Conservation (phyloP, 2,113 vertebrate genomes). For the Promerops cafer region DNA sequence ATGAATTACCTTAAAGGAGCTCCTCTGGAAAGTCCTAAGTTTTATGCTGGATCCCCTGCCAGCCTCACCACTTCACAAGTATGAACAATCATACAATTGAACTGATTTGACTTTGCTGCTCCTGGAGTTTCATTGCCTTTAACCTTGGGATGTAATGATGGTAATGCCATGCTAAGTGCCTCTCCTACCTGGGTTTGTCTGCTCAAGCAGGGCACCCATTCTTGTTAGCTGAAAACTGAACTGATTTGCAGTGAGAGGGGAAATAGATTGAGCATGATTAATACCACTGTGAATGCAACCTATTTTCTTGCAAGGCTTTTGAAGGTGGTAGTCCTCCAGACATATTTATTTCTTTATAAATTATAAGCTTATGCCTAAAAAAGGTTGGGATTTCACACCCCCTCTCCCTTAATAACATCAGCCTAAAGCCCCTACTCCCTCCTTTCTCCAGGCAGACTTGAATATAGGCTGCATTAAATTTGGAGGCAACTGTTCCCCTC, state of each 20-base stretch:
- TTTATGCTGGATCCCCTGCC: conserved; percentile 76
- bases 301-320: conserved; percentile 59
- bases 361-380: conserved; percentile 37
- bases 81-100: conserved; percentile 81
- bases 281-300: conserved; percentile 50
- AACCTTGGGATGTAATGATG: conserved; percentile 77
- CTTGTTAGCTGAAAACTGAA: conserved; percentile 75
- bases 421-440: not conserved
- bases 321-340: conserved; percentile 27
- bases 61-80: conserved; percentile 71
- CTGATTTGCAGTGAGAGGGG: conserved; percentile 71
- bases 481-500: not conserved
- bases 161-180: conserved; percentile 73
- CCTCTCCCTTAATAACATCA: not conserved
- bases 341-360: conserved; percentile 39
- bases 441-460: not conserved
- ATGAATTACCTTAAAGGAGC: conserved; percentile 84
- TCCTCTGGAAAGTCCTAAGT: conserved; percentile 70
- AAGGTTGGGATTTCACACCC: not conserved
- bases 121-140: conserved; percentile 81
- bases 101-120: conserved; percentile 80
- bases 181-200: conserved; percentile 67
- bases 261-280: conserved; percentile 69
- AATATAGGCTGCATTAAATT: not conserved
- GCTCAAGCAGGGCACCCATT: conserved; percentile 76